phyloP scores from a whole-genome alignment of 2,113 vertebrate species.

The Corythoichthys haematopterus region DNA sequence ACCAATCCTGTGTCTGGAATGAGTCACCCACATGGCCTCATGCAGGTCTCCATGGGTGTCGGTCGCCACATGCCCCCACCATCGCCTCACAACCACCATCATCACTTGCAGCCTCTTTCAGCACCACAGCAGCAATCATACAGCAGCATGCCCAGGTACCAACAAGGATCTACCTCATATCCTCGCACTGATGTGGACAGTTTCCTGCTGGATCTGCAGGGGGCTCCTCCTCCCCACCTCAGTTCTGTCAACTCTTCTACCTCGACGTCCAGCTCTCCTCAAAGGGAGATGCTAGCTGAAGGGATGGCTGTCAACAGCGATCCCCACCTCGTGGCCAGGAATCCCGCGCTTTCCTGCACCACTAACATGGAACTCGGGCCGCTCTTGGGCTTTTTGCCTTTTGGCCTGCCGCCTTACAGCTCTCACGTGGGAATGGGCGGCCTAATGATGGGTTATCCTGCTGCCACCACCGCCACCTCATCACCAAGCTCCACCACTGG shows the following conservation, averaged over 20 bases:
- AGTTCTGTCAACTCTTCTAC: slow-evolving; percentile 72
- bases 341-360: slow-evolving; percentile 87
- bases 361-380: slow-evolving; percentile 94
- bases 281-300: slow-evolving; percentile 75
- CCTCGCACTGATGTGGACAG: slow-evolving; percentile 90
- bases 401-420: slow-evolving; percentile 87
- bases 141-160: slow-evolving; percentile 81
- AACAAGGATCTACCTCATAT: slow-evolving; percentile 95
- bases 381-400: slow-evolving; percentile 89
- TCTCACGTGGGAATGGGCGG: slow-evolving; percentile 83
- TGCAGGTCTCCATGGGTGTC: slow-evolving; percentile 78
- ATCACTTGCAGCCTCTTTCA: slow-evolving; percentile 73
- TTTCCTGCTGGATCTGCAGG: slow-evolving; percentile 91
- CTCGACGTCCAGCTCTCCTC: slow-evolving; percentile 75
- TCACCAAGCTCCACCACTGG: slow-evolving; percentile 57
- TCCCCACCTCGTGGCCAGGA: slow-evolving; percentile 82
- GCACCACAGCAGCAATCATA: slow-evolving; percentile 63
- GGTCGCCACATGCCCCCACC: slow-evolving; percentile 71
- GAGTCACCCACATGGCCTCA: slow-evolving; percentile 77
- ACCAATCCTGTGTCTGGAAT: slow-evolving; percentile 75
- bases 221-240: slow-evolving; percentile 78
- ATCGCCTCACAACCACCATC: slow-evolving; percentile 66
- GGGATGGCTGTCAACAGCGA: slow-evolving; percentile 59
- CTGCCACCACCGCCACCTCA: slow-evolving; percentile 54
- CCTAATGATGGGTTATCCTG: slow-evolving; percentile 87